Base-by-base conservation (phyloP, 2,888 invertebrate genomes). In the Tortricodes alternella region DNA sequence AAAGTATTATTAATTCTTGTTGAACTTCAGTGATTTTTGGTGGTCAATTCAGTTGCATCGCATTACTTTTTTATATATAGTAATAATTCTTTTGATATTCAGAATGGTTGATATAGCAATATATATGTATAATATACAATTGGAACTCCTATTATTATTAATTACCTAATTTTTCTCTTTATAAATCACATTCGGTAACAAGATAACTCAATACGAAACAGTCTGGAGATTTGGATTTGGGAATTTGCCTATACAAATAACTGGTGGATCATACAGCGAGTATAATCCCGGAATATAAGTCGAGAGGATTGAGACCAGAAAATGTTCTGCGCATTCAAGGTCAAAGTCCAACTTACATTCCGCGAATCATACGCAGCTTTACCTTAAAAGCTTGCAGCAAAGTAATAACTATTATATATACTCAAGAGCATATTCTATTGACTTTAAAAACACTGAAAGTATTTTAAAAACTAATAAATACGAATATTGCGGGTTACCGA, bases 111-210 rank as follows among this genome's bases (percentile, higher is more conserved):
- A 79, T 78, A 78, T 76, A 76, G 78, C 80, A 76, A 80, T 82
- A 83, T 79, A 82, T 86, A 87, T 81, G 81, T 86, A 85, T 87
- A 88, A 84, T 89, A 89, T 84, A 87, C 87, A 89, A 89, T 90
- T 91, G 90, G 89, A 90, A 85, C 90, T 91, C 89, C 91, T 91
- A 91, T 86, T 84, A 85, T 82, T 83, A 86, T 86, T 88, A 85
- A 85, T 87, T 86, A 89, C 80, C 87, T 91, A 90, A 86, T 83
- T 75, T 73, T 73, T 73, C 73, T 73, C 72, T 74, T 79, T 74
- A 79, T 80, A 83, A 85, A 89, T 89, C 89, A 89, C 89, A 89
- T 77, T 86, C 80, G 89, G 89, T 89, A 89, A 89, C 89, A 85
- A 85, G 74, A 80, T 74, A 80, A 80, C 73, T 73, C 74, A 74